phyloP scores from a whole-genome alignment of 2,888 invertebrate species.

The Rotaria sp. region DNA sequence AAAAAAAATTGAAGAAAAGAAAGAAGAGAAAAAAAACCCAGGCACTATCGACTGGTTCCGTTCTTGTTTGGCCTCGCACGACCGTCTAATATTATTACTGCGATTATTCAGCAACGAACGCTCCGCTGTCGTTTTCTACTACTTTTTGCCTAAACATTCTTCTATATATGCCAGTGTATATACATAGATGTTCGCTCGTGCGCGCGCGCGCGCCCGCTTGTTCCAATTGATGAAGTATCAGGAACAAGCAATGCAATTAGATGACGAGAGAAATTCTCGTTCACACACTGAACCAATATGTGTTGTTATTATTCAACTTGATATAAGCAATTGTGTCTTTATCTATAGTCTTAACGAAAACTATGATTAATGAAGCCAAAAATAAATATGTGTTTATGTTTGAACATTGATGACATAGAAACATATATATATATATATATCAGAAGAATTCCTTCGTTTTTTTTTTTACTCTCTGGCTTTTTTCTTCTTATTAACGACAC shows the following conservation, averaged over 20 bases:
- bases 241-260: slow-evolving; percentile 1
- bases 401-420: not conserved
- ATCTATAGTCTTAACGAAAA: not conserved
- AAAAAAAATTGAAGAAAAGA: not conserved
- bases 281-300: not conserved
- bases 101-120: slow-evolving; percentile 10
- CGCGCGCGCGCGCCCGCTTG: not conserved
- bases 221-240: not conserved
- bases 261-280: not conserved
- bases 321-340: slow-evolving; percentile 18
- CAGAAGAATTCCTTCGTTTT: not conserved
- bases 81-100: not conserved
- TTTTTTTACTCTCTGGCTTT: not conserved
- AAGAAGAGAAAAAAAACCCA: not conserved
- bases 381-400: not conserved
- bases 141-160: not conserved
- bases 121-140: not conserved
- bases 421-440: not conserved
- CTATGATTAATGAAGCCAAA: not conserved
- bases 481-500: slow-evolving; percentile 11
- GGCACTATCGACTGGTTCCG: not conserved
- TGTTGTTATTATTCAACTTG: not conserved
- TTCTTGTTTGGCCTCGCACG: not conserved
- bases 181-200: not conserved
- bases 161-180: not conserved